A percentile compares a stretch with the other conserved stretches of the same genome.
These are phyloP conservation scores for Orthochromis indermauri DNA, from an alignment of 2,113 vertebrate species.

Conservation along the genomic window DNA sequence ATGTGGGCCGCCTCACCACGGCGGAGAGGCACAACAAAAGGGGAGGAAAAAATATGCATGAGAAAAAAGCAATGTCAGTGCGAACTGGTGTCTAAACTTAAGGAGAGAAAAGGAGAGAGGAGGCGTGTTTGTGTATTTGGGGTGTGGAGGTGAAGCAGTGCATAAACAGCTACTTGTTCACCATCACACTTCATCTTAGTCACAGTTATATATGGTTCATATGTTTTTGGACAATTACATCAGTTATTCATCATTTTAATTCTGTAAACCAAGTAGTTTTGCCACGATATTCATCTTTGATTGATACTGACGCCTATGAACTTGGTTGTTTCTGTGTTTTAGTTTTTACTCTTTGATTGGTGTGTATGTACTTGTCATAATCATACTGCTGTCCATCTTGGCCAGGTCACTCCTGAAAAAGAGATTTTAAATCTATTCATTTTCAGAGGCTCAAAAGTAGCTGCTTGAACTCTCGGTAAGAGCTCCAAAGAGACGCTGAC, in stretches of 20 bases:
- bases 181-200: neutral
- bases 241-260: neutral
- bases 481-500: neutral
- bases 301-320: neutral
- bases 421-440: neutral
- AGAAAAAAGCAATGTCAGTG: neutral
- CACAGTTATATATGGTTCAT: accelerated
- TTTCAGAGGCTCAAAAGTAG: neutral
- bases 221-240: accelerated
- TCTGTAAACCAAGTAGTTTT: neutral
- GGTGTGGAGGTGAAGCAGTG: neutral
- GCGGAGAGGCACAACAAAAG: neutral
- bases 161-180: neutral
- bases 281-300: neutral
- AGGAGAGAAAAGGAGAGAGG: neutral
- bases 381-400: neutral
- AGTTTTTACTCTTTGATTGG: neutral
- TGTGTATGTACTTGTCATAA: accelerated
- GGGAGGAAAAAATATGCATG: accelerated
- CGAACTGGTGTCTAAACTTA: neutral
- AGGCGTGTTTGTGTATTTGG: neutral
- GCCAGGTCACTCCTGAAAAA: neutral
- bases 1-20: neutral
- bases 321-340: neutral
- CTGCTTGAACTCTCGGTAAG: neutral